phyloP scores from a whole-genome alignment of 1,140 invertebrate genomes.

The Drosophila trapezifrons region DNA sequence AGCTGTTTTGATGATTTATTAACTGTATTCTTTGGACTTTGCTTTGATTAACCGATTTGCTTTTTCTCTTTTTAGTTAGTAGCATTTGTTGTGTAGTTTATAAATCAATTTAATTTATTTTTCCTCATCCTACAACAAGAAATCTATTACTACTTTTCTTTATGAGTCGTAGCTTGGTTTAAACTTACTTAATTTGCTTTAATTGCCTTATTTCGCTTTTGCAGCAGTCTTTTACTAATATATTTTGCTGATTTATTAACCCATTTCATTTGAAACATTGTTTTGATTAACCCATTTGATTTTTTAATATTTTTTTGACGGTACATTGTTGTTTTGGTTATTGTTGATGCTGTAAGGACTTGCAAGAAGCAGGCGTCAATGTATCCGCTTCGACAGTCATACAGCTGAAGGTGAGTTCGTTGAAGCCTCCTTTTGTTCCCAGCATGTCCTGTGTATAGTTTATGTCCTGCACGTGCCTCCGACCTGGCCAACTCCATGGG shows the following conservation, averaged over 20 bases:
- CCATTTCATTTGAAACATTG: conserved; percentile 9
- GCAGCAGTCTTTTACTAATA: conserved; percentile 61
- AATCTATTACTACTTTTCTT: no score
- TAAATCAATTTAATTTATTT: no score
- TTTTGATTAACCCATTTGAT: conserved; percentile 35
- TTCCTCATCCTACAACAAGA: no score
- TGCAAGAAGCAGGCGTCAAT: conserved; percentile 94
- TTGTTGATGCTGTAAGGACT: conserved; percentile 87
- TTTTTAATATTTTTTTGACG: conserved; percentile 54
- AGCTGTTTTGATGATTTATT: conserved; percentile 27
- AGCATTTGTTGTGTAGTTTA: not conserved
- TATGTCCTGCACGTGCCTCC: conserved; percentile 37
- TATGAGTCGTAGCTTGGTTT: not conserved
- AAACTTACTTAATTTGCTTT: conserved; percentile 3
- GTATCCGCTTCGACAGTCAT: conserved; percentile 94
- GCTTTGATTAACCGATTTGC: conserved; percentile 8
- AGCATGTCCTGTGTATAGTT: conserved; percentile 51
- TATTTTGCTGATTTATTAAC: conserved; percentile 43
- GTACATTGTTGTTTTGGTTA: conserved; percentile 46
- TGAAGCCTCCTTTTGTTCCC: conserved; percentile 13
- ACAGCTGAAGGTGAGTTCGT: conserved; percentile 92
- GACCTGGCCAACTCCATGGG: conserved; percentile 18
- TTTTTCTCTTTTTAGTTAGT: conserved; percentile 3
- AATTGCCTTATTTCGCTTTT: conserved; percentile 40
- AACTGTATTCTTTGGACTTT: conserved; percentile 6